Base-by-base conservation (phyloP, 2,797 vertebrate species). In the Microctenopoma stevenorrisi region DNA sequence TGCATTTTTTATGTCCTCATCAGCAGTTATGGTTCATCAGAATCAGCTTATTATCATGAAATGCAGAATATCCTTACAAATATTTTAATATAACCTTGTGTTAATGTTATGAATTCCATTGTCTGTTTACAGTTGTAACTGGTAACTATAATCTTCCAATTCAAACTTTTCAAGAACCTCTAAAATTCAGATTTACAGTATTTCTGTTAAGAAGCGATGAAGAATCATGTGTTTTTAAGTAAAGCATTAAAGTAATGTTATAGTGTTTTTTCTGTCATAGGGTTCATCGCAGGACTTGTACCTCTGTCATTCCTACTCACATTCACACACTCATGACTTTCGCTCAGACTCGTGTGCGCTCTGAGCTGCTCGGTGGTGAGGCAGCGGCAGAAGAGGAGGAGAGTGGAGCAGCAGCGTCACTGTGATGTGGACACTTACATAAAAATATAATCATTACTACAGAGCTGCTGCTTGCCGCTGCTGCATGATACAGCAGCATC, bases 361-460 rank as follows among this genome's bases (percentile, higher is more conserved):
- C 63, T 58, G 72, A 59, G 64, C 42, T 15, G 33, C 64, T 64
- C 58, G 26, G 37, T 13, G 4, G 47, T n/a, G 26, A 38, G 62
- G 57, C 30, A 54, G 67, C 42, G 61, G 14, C 53, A 56, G 72
- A 43, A 46, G 35, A 62, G 35, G 11, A 62, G 43, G 35, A 28
- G 18, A 35, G 46, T 47, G 47, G 44, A 43, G 49, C 38, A 54
- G 67, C 74, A 56, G 80, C 76, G 54, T 89, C 87, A 80, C 72
- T 15, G 59, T 83, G 84, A 89, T 86, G 85, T 80, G 82, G 78
- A 78, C 57, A 62, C 78, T 90, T 86, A 89, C 79, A 86, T 88
- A 85, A 91, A 76, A 85, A 83, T 72, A 64, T 68, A 72, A 88
- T 87, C 83, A 88, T 86, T 83, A 79, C 65, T 67, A 68, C 59